A percentile compares a stretch with the other conserved stretches of the same genome.
phyloP scores from a whole-genome alignment of 2,797 vertebrate genomes.

The Gallinago nigripennis region DNA sequence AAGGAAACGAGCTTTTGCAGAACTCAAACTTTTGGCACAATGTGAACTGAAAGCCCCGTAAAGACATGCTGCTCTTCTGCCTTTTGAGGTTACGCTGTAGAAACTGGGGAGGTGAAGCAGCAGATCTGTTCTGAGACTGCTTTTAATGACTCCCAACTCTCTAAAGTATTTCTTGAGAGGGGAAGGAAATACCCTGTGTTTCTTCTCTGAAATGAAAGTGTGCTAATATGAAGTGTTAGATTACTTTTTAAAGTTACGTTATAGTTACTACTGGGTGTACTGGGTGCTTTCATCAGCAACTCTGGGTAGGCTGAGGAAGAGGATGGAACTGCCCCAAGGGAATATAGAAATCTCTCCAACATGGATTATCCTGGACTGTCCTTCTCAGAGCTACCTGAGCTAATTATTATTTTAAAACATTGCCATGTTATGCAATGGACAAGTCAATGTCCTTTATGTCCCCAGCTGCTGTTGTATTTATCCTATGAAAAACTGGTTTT shows the following conservation, averaged over 20 bases:
- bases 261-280: neutral
- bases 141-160: neutral
- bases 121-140: neutral
- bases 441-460: neutral
- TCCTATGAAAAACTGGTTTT: neutral
- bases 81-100: neutral
- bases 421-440: neutral
- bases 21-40: neutral
- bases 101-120: neutral
- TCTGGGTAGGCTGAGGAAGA: neutral
- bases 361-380: fast-evolving
- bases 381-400: neutral
- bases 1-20: neutral
- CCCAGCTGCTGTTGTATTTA: slow-evolving; percentile 21
- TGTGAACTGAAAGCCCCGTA: neutral
- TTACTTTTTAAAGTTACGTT: neutral
- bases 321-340: neutral
- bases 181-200: neutral
- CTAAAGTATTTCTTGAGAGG: neutral
- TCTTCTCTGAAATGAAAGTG: neutral
- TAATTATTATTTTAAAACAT: neutral
- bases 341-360: neutral
- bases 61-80: neutral
- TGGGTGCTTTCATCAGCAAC: neutral
- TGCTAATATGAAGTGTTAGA: neutral